Evolutionary conservation across 2,797 vertebrate genomes (phyloP), one percentile per base, ranked within the genome.

Genomic region (Serranus cabrilla): DNA sequence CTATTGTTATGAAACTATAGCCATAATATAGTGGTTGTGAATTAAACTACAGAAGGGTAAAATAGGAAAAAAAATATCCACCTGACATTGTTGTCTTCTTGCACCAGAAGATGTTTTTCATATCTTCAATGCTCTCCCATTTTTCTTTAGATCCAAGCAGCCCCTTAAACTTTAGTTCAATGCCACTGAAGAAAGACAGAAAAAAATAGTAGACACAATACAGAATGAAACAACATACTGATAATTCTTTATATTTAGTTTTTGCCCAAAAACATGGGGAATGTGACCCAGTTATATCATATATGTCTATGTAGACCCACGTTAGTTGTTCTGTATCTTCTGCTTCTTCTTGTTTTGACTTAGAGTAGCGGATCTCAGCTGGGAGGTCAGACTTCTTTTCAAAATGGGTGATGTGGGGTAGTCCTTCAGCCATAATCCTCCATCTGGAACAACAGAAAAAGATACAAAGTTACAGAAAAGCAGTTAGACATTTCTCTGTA

Each of bases 41-140:
- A 2, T 20, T 27, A 14, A 7, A 9, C n/a, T 42, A 43, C 9
- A 10, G 1, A 56, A 17, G 13, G 2, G 17, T 16, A 18, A 25
- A 43, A 43, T 47, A 7, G 6, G 11, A 4, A 34, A 5, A 37
- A 62, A 5, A 10, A 17, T 10, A 21, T 8, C 3, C 82, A 95
- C 95, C 93, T 17, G 91, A 82, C 1, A 90, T 76, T 9, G 66
- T n/a, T 2, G 92, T 92, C n/a, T 56, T 92, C 49, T 75, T 87
- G 69, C 50, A 87, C 56, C 74, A 75, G 76, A 95, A 92, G 27
- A 94, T 76, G 0, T 56, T 45, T 69, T 76, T 91, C 67, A 95
- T 89, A 55, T 93, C 89, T 0, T 94, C 79, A 51, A 93, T 47
- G 42, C 66, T 74, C 74, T 85, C 37, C 95, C 95, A 96, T 45